Percentiles rank a stretch among this genome's conserved stretches.
These are phyloP conservation scores for Alauda arvensis DNA, from an alignment of 2,797 vertebrate species.

Conservation along the genomic window DNA sequence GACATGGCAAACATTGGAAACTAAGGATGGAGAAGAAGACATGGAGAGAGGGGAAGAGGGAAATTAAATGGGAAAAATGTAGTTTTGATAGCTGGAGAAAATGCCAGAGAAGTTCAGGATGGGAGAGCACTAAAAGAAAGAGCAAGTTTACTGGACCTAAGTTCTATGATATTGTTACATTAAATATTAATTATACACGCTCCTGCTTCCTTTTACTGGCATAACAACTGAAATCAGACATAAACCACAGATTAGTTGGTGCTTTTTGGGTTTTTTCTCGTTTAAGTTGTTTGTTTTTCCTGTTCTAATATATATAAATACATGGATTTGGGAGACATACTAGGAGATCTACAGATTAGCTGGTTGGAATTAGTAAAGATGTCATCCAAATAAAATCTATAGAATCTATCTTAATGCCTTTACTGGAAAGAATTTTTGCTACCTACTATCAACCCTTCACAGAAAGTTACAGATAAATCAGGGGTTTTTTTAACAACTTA, in stretches of 20 bases:
- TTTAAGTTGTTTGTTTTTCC: too few relatives aligned
- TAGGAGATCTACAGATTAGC: background rate
- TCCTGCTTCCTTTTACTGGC: background rate
- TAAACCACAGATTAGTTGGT: background rate
- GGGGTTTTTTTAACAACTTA: background rate
- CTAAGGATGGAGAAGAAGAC: background rate
- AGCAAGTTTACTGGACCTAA: background rate
- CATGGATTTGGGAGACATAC: background rate
- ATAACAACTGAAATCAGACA: background rate
- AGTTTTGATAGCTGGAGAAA: background rate
- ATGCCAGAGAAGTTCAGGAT: background rate
- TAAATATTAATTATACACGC: background rate
- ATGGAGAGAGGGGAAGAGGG: background rate
- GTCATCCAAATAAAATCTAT: background rate
- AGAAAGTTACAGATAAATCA: background rate
- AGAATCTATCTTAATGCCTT: background rate
- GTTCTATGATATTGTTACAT: background rate
- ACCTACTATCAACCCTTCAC: background rate
- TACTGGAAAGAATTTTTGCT: background rate
- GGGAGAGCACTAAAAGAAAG: background rate
- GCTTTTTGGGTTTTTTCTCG: too few relatives aligned
- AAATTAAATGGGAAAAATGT: background rate
- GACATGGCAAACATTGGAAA: background rate
- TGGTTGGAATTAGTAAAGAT: background rate
- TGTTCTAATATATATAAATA: background rate